A percentile compares a stretch with the other conserved stretches of the same genome.
phyloP scores from a whole-genome alignment of 2,797 vertebrate species.

The Vespertilio murinus region DNA sequence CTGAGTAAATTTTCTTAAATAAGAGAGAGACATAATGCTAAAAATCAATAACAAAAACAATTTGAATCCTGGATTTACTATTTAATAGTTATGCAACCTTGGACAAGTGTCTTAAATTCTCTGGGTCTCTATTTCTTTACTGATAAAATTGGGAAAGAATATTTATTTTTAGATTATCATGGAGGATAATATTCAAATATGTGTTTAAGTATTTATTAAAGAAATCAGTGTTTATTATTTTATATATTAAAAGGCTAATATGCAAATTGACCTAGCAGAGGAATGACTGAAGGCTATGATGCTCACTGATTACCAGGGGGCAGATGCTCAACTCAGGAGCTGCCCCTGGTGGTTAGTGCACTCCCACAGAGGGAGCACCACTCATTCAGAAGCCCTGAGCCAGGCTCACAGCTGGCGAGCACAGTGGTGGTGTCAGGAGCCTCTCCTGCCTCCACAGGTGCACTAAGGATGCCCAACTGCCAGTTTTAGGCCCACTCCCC shows the following conservation, averaged over 20 bases:
- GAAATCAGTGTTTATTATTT: not conserved
- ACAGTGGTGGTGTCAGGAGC: too few species aligned
- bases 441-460: too few species aligned
- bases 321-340: too few species aligned
- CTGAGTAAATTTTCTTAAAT: not conserved
- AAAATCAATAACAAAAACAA: not conserved
- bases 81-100: not conserved
- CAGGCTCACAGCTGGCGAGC: too few species aligned
- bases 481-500: too few species aligned
- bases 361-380: too few species aligned
- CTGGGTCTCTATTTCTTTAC: not conserved
- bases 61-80: not conserved
- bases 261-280: too few species aligned
- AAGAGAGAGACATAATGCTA: not conserved
- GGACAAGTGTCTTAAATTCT: not conserved
- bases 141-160: not conserved
- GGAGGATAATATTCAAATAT: not conserved
- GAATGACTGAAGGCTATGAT: fast-evolving
- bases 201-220: not conserved
- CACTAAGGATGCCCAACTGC: too few species aligned
- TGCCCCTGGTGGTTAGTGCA: too few species aligned
- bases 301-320: too few species aligned
- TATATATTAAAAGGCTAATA: too few species aligned
- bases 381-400: too few species aligned
- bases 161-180: not conserved